phyloP scores from a whole-genome alignment of 2,888 invertebrate species.

The Caenorhabditis sp. region DNA sequence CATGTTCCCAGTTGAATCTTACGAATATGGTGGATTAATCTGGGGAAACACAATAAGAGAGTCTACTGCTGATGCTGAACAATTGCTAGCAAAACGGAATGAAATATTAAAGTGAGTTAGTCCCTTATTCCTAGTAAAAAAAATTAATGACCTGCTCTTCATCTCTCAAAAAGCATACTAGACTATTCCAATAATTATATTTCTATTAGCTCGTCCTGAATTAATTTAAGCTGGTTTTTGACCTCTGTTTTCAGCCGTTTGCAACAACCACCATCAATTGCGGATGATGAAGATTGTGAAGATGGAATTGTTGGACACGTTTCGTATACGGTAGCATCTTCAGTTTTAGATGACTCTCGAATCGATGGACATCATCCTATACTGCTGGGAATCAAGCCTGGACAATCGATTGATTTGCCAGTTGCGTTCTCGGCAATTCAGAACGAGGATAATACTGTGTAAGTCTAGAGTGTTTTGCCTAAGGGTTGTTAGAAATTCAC shows the following conservation, averaged over 20 bases:
- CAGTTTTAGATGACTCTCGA: slow-evolving; percentile 56
- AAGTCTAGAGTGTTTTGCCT: no score
- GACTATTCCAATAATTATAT: not conserved
- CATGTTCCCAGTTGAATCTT: slow-evolving; percentile 7
- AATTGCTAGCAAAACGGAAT: slow-evolving; percentile 51
- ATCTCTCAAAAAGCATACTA: not conserved
- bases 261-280: slow-evolving; percentile 35
- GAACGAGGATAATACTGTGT: not conserved
- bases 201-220: not conserved
- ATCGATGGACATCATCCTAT: not conserved
- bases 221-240: not conserved
- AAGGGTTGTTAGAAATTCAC: no score
- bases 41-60: slow-evolving; percentile 30
- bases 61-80: slow-evolving; percentile 51
- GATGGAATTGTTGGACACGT: slow-evolving; percentile 63
- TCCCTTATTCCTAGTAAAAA: no score
- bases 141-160: no score
- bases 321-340: slow-evolving; percentile 66
- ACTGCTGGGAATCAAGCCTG: not conserved
- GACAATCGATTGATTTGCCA: slow-evolving; percentile 5
- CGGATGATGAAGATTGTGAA: slow-evolving; percentile 49
- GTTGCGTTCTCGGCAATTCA: not conserved
- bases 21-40: slow-evolving; percentile 13
- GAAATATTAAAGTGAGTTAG: slow-evolving; percentile 53
- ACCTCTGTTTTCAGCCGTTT: slow-evolving; percentile 28